Conservation (phyloP, 2,113 vertebrate genomes). For the Uria lomvia region DNA sequence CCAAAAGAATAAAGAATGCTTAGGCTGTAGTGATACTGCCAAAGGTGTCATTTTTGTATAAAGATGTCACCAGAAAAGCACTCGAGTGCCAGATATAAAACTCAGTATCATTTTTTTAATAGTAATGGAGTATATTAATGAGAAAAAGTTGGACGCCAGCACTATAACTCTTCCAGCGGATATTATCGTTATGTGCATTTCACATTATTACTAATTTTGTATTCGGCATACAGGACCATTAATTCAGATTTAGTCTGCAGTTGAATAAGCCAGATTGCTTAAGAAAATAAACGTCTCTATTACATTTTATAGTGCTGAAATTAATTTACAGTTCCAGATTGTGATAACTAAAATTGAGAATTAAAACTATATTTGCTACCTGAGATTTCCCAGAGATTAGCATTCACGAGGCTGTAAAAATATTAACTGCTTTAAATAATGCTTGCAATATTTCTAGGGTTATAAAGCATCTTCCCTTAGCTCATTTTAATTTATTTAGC, state of each 20-base stretch:
- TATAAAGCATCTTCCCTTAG: conserved; percentile 34
- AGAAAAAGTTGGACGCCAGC: not conserved
- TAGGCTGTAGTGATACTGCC: not conserved
- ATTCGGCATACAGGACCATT: conserved; percentile 32
- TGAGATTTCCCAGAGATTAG: conserved; percentile 53
- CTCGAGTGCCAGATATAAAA: not conserved
- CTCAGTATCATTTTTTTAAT: not conserved
- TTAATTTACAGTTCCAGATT: conserved; percentile 64
- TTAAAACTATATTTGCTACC: conserved; percentile 63
- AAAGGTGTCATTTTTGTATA: not conserved
- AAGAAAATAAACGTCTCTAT: conserved; percentile 68
- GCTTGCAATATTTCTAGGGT: conserved; percentile 38
- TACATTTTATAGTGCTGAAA: conserved; percentile 53
- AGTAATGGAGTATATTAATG: conserved; percentile 20
- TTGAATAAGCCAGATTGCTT: conserved; percentile 48
- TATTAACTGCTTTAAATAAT: conserved; percentile 64
- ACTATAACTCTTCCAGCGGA: conserved; percentile 10
- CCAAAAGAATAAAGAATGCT: not conserved
- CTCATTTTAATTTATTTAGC: conserved; percentile 50
- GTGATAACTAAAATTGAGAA: conserved; percentile 49
- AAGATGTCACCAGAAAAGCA: not conserved
- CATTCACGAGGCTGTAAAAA: conserved; percentile 56
- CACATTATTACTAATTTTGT: conserved; percentile 37
- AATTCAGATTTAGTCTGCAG: conserved; percentile 49
- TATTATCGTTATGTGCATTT: conserved; percentile 17